Evolutionary conservation across 2,888 invertebrate species (phyloP).

Genomic region (Pammene aurita): DNA sequence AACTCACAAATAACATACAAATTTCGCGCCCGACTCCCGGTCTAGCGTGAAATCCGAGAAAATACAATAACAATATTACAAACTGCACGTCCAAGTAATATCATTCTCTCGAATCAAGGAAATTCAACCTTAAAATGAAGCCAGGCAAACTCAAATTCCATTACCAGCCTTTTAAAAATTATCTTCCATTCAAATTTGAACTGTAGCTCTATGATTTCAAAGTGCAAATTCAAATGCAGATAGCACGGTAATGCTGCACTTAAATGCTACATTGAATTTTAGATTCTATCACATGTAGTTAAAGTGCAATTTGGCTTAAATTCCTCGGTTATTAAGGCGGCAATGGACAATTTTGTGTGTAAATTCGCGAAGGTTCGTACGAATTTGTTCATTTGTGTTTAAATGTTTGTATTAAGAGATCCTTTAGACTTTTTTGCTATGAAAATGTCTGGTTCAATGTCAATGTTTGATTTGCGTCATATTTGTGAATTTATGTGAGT

Average conservation of each 20-base stretch:
- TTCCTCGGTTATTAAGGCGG: slow-evolving; percentile 34
- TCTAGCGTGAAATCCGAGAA: slow-evolving; percentile 55
- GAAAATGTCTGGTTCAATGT: slow-evolving; percentile 24
- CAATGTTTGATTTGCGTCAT: slow-evolving; percentile 1
- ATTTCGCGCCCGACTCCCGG: slow-evolving; percentile 15
- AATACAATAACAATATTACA: slow-evolving; percentile 64
- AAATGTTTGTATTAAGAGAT: slow-evolving; percentile 34
- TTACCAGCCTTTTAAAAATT: background rate
- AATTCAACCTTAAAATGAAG: slow-evolving; percentile 8
- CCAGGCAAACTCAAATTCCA: background rate
- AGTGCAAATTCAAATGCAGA: slow-evolving; percentile 41
- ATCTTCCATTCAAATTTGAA: slow-evolving; percentile 25
- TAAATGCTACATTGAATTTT: slow-evolving; percentile 41
- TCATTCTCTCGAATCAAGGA: slow-evolving; percentile 40
- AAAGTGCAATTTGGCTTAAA: slow-evolving; percentile 45
- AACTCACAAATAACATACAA: slow-evolving; percentile 33
- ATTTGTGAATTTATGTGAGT: background rate
- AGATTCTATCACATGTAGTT: slow-evolving; percentile 43
- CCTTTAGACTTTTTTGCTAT: slow-evolving; percentile 14
- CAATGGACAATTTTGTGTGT: slow-evolving; percentile 31
- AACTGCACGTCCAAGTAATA: slow-evolving; percentile 54
- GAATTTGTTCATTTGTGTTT: slow-evolving; percentile 36
- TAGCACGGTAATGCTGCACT: slow-evolving; percentile 13
- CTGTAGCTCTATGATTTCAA: slow-evolving; percentile 32
- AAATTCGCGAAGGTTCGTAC: slow-evolving; percentile 27